Base-by-base conservation (phyloP, 2,888 invertebrate genomes). In the Coelopa pilipes region DNA sequence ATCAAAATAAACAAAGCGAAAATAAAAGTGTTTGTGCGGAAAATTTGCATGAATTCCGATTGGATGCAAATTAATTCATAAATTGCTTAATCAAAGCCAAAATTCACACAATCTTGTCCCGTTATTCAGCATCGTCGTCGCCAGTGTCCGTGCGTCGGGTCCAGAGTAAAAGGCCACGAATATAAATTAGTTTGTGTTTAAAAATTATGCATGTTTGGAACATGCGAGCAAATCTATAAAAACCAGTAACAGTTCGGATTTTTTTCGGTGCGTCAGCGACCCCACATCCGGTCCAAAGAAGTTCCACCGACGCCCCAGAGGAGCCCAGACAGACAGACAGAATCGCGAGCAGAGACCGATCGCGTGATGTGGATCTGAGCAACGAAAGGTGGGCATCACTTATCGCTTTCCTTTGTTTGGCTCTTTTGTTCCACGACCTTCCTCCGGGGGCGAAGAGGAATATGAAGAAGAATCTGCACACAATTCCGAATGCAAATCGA, bases 1-100 rank as follows among this genome's bases (percentile, higher is more conserved):
- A 68, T 55, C 24, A 68, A 68, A 68, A 55, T 57, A 69, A 68
- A 68, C n/a, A 57, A 46, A 55, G 45, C 45, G 13, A 69, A 45
- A 69, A 57, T 15, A n/a, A 68, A 69, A 69, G 57, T 57, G 45
- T 45, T 53, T 46, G 65, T 65, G 65, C 21, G 19, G 15, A 66
- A 68, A n/a, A 68, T 68, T 69, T 69, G 55, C 57, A 57, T 46
- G 46, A 55, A 69, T n/a, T 19, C 46, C 19, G n/a, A 57, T 60
- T 19, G 21, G 21, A 66, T 19, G 45, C 21, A 66, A 66, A 66
- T 65, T 47, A 12, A 60, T 60, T 47, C 13, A 63, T n/a, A 46
- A 34, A 63, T 17, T 46, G 21, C n/a, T 34, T 49, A 47, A 49
- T 49, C 13, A 47, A 47, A 49, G n/a, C 46, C 65, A 4, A 19